A percentile compares a stretch with the other conserved stretches of the same genome.
Conservation (phyloP, 2,888 invertebrate species). For the Nomada flava region DNA sequence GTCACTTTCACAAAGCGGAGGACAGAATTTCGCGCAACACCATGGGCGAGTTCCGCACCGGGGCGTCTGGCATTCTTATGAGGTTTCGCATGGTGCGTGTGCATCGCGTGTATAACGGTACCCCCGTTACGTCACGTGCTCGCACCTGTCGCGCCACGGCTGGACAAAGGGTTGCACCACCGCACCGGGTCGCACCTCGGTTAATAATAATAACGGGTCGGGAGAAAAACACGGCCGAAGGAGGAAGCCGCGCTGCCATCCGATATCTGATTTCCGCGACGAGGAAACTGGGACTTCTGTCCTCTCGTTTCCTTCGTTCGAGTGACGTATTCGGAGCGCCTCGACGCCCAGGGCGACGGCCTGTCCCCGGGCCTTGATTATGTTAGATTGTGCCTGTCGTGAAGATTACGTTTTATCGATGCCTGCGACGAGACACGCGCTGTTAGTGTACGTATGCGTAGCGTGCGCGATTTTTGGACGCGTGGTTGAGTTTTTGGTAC, state of each 20-base stretch:
- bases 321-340: slow-evolving; percentile 51
- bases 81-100: slow-evolving; percentile 74
- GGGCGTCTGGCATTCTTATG: slow-evolving; percentile 70
- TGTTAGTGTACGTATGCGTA: too few relatives aligned
- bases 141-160: slow-evolving; percentile 78
- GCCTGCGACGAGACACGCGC: background rate
- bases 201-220: slow-evolving; percentile 51
- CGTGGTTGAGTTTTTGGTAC: background rate
- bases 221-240: slow-evolving; percentile 46
- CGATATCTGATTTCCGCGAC: slow-evolving; percentile 78
- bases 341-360: slow-evolving; percentile 46
- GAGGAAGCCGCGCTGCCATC: slow-evolving; percentile 59
- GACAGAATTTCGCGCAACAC: slow-evolving; percentile 64
- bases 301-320: slow-evolving; percentile 51
- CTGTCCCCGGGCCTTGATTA: slow-evolving; percentile 23
- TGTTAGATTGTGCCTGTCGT: slow-evolving; percentile 1
- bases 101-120: slow-evolving; percentile 76
- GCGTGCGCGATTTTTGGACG: background rate
- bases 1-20: slow-evolving; percentile 68
- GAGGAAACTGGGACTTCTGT: slow-evolving; percentile 51
- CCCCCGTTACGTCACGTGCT: slow-evolving; percentile 77
- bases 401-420: slow-evolving; percentile 2
- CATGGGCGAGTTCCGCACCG: slow-evolving; percentile 45
- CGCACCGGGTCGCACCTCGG: slow-evolving; percentile 41
- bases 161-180: slow-evolving; percentile 76